These are phyloP conservation scores for Asbolus verrucosus DNA, from an alignment of 1,140 invertebrate genomes.

Conservation along the genomic window DNA sequence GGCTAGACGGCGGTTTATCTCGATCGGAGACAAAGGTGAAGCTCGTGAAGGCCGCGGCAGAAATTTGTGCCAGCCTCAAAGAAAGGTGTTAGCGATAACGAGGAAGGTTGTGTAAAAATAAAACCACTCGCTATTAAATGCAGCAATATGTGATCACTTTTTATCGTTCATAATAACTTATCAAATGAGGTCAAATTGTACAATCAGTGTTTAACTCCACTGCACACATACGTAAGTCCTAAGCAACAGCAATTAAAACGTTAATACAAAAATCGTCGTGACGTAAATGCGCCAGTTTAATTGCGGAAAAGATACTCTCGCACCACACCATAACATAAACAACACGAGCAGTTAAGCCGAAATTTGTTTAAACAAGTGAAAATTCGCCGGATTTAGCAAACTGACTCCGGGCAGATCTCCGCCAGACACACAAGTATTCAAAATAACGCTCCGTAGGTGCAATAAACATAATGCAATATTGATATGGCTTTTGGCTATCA, in stretches of 20 bases:
- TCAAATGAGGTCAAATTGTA: conserved; percentile 33
- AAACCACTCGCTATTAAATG: background rate
- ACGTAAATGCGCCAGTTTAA: background rate
- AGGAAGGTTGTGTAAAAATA: conserved; percentile 1
- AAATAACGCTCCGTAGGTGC: background rate
- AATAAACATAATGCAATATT: conserved; percentile 21
- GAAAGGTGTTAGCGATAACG: background rate
- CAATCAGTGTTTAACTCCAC: conserved; percentile 25
- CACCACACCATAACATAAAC: no score
- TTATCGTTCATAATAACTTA: conserved; percentile 29
- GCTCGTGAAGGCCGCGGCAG: background rate
- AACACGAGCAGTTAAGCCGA: background rate
- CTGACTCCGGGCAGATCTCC: no score
- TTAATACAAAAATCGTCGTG: background rate
- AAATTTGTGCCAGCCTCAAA: background rate
- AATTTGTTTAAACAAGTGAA: no score
- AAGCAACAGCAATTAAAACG: background rate
- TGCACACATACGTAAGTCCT: background rate
- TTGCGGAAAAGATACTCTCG: no score
- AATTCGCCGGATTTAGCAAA: no score
- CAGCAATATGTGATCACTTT: conserved; percentile 4
- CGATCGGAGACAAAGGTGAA: no score
- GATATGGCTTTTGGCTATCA: conserved; percentile 33
- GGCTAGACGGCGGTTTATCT: background rate
- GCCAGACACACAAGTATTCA: background rate